phyloP scores from a whole-genome alignment of 2,888 invertebrate species.

The Heteromyza rotundicornis region DNA sequence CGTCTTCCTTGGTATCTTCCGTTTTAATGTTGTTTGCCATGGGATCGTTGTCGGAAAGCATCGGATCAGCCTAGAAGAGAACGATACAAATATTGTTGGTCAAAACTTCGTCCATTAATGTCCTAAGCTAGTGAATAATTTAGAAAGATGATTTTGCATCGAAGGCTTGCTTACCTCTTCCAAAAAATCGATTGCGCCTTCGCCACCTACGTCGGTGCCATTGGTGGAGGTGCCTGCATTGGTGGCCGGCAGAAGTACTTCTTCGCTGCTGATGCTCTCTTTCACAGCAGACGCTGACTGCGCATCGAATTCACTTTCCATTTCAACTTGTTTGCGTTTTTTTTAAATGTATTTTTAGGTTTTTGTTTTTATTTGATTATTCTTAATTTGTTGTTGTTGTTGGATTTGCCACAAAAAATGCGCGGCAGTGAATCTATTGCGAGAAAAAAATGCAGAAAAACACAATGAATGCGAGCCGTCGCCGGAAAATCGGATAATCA shows the following conservation, averaged over 20 bases:
- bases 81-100: too few species aligned
- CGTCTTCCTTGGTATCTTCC: constrained; percentile 8
- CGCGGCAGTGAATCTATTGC: not conserved
- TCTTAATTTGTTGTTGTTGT: constrained; percentile 19
- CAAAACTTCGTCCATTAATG: not conserved
- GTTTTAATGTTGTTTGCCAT: constrained; percentile 4
- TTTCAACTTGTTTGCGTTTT: constrained; percentile 17
- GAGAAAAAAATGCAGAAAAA: not conserved
- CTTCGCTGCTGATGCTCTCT: not conserved
- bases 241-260: constrained; percentile 18
- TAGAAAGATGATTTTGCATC: too few species aligned
- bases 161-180: constrained; percentile 26
- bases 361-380: constrained; percentile 27
- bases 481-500: too few species aligned
- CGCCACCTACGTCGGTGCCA: constrained; percentile 20
- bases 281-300: constrained; percentile 8
- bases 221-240: constrained; percentile 20
- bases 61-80: constrained; percentile 22
- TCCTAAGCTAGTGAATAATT: too few species aligned
- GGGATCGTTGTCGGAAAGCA: constrained; percentile 18
- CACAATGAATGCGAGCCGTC: too few species aligned
- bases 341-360: constrained; percentile 10
- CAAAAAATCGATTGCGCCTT: constrained; percentile 22
- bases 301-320: constrained; percentile 21
- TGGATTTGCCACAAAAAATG: not conserved